Evolutionary conservation across 2,888 invertebrate genomes (phyloP), one percentile per base, ranked within the genome.

Genomic region (Drosophila algonquin): DNA sequence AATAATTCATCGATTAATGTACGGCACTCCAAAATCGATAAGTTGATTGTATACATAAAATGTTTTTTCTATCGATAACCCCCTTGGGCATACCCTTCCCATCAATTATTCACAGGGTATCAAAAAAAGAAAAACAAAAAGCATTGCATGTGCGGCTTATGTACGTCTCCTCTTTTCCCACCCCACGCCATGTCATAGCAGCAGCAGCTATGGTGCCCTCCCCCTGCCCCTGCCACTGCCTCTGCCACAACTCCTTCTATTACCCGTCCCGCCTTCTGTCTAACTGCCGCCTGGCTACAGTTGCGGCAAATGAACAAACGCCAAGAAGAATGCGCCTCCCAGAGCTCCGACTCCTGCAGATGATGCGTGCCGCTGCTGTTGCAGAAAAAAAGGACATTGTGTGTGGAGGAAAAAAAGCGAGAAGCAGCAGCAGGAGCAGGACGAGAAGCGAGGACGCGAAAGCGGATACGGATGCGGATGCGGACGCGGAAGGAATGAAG

Each of bases 241-340:
- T 6, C 40, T 35, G 35, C 53, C 44, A 14, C 9, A 9, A n/a
- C 18, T 24, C 12, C 27, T 24, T 32, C 27, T 55, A 35, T 27
- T 40, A 6, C 40, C n/a, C 32, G 3, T 5, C 1, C 35, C 6
- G n/a, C 32, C 10, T 16, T 18, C 52, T 32, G 32, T 27, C 27
- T 40, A 54, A 68, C 50, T 65, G 48, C 68, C 60, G 53, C 44
- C 72, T 79, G 71, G 81, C 85, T 87, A 82, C 82, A 87, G 82
- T 82, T 87, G 88, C 82, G 86, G 88, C 80, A 82, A 87, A 82
- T 87, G 82, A 82, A 82, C 82, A 82, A 82, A 75, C 82, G 88
- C 80, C 86, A 81, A 82, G 82, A 81, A 85, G 80, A 85, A 82
- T 85, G 85, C 76, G 51, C 59, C 75, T 45, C 55, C 46, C 48